phyloP scores from a whole-genome alignment of 2,888 invertebrate genomes.

The Drosophila paramelanica region DNA sequence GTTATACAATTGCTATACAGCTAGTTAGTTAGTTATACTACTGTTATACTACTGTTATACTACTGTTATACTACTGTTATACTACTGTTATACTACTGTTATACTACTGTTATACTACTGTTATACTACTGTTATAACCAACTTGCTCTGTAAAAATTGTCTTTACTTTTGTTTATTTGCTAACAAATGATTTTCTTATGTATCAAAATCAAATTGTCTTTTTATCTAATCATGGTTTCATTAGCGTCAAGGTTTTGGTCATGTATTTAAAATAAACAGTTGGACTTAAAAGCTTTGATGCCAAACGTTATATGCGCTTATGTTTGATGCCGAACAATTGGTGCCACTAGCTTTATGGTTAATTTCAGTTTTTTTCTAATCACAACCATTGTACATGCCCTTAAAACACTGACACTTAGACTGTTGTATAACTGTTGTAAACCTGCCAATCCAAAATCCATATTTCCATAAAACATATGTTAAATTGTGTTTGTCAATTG shows the following conservation, averaged over 20 bases:
- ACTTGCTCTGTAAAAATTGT: background rate
- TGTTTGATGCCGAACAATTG: no score
- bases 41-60: constrained; percentile 7
- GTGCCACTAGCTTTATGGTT: no score
- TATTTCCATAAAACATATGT: constrained; percentile 7
- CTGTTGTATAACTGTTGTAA: constrained; percentile 23
- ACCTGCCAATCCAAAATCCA: constrained; percentile 5
- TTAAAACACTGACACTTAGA: background rate
- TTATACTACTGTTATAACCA: background rate
- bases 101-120: background rate
- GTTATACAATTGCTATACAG: background rate
- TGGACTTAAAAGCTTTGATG: background rate
- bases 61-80: background rate
- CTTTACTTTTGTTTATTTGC: background rate
- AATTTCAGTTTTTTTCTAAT: no score
- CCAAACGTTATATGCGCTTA: background rate
- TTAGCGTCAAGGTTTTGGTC: background rate
- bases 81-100: constrained; percentile 2
- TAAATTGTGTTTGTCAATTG: constrained; percentile 13
- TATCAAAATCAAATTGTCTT: background rate
- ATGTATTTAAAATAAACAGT: background rate
- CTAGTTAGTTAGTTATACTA: constrained; percentile 9
- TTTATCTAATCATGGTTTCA: constrained; percentile 3
- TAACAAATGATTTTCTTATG: background rate
- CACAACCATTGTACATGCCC: no score